Evolutionary conservation across 2,113 vertebrate genomes (phyloP).

Genomic region (Lophura nycthemera): DNA sequence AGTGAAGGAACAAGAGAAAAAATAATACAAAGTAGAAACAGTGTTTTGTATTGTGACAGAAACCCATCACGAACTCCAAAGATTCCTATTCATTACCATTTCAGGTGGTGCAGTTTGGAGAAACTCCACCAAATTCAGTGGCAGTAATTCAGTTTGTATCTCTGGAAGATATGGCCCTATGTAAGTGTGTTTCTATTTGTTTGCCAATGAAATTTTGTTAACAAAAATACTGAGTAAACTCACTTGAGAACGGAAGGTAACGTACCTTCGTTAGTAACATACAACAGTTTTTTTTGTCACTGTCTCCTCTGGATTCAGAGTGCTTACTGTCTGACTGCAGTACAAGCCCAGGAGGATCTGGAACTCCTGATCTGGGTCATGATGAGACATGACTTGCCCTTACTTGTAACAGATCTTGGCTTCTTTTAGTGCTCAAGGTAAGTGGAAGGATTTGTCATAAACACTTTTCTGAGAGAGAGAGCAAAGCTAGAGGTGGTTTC

Average conservation of each 20-base stretch:
- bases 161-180: neutral
- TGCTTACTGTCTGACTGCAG: slow-evolving; percentile 4
- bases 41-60: neutral
- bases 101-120: neutral
- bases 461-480: slow-evolving; percentile 16
- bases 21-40: neutral
- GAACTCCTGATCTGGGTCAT: neutral
- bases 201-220: neutral
- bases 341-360: neutral
- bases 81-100: neutral
- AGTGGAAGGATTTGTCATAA: slow-evolving; percentile 32
- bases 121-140: neutral
- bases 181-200: neutral
- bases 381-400: neutral
- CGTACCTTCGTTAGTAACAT: slow-evolving; percentile 8
- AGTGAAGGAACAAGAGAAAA: neutral
- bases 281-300: slow-evolving; percentile 53
- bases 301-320: slow-evolving; percentile 21
- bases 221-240: neutral
- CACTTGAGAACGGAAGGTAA: neutral
- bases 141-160: neutral
- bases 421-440: slow-evolving; percentile 20
- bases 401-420: neutral
- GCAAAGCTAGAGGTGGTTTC: neutral
- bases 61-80: fast-evolving